Percentiles rank a stretch among this genome's conserved stretches.
phyloP scores from a whole-genome alignment of 2,888 invertebrate genomes.

The Chrysodeixis includens region DNA sequence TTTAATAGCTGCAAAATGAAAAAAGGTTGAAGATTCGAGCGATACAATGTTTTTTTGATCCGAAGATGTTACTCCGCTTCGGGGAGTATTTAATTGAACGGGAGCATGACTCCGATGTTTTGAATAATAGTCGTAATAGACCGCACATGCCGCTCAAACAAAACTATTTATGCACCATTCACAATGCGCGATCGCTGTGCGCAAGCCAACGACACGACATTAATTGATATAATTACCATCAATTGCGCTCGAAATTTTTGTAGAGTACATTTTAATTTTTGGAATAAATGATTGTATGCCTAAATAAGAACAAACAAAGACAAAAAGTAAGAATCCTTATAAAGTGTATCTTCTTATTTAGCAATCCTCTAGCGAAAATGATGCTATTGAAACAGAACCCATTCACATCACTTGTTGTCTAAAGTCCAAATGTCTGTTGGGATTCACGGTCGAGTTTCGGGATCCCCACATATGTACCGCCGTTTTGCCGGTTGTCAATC shows the following conservation, averaged over 20 bases:
- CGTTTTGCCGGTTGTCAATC: conserved; percentile 54
- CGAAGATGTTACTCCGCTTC: conserved; percentile 76
- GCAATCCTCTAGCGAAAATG: too few relatives aligned
- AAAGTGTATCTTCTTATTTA: too few relatives aligned
- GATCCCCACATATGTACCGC: conserved; percentile 49
- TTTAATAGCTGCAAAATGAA: conserved; percentile 84
- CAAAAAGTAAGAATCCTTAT: background rate
- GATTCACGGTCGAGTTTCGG: conserved; percentile 26
- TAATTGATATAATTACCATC: conserved; percentile 46
- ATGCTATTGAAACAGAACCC: background rate
- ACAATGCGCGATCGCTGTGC: conserved; percentile 40
- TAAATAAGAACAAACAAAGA: background rate
- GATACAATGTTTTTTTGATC: conserved; percentile 76
- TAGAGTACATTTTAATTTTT: background rate
- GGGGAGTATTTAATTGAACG: conserved; percentile 81
- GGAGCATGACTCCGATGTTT: conserved; percentile 82
- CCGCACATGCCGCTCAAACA: conserved; percentile 75
- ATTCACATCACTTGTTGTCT: background rate
- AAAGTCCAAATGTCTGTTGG: conserved; percentile 4
- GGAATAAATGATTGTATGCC: background rate
- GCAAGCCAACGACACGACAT: conserved; percentile 34
- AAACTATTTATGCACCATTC: conserved; percentile 63
- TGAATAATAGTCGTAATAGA: conserved; percentile 81
- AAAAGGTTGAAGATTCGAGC: conserved; percentile 71
- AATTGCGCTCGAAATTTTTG: conserved; percentile 2